These are phyloP conservation scores for Theodoxus fluviatilis DNA, from an alignment of 2,888 invertebrate species.

Conservation along the genomic window DNA sequence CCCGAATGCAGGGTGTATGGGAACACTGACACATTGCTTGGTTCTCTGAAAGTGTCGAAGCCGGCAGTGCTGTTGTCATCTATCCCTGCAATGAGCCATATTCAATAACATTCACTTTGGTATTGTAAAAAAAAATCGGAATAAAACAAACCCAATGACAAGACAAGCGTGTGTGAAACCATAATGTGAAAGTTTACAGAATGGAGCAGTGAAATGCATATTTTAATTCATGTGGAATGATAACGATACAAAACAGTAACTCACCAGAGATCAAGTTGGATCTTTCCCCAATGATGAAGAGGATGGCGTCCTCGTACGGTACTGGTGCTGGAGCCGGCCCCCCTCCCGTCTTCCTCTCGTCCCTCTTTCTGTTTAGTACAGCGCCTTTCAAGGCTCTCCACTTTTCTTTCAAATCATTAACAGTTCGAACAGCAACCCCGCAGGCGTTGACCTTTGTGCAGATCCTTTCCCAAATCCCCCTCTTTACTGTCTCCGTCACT, in stretches of 20 bases:
- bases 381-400: conserved; percentile 24
- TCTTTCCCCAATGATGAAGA: conserved; percentile 10
- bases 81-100: conserved; percentile 18
- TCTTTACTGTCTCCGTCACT: conserved; percentile 3
- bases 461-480: conserved; percentile 18
- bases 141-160: conserved; percentile 14
- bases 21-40: not conserved
- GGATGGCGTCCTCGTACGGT: conserved; percentile 14
- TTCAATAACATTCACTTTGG: conserved; percentile 15
- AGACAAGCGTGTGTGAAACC: not conserved
- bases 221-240: conserved; percentile 9
- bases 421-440: conserved; percentile 21
- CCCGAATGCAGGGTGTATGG: not conserved
- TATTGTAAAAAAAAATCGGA: conserved; percentile 12
- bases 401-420: conserved; percentile 23
- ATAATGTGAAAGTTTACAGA: not conserved
- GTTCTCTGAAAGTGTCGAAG: conserved; percentile 13
- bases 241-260: conserved; percentile 18
- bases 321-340: conserved; percentile 23
- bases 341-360: conserved; percentile 23
- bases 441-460: conserved; percentile 22
- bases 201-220: not conserved
- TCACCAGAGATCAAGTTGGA: conserved; percentile 19
- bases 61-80: conserved; percentile 18
- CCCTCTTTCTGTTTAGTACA: conserved; percentile 24